Evolutionary conservation across 2,888 invertebrate genomes (phyloP), one percentile per base, ranked within the genome.

Genomic region (Clostera curtula): DNA sequence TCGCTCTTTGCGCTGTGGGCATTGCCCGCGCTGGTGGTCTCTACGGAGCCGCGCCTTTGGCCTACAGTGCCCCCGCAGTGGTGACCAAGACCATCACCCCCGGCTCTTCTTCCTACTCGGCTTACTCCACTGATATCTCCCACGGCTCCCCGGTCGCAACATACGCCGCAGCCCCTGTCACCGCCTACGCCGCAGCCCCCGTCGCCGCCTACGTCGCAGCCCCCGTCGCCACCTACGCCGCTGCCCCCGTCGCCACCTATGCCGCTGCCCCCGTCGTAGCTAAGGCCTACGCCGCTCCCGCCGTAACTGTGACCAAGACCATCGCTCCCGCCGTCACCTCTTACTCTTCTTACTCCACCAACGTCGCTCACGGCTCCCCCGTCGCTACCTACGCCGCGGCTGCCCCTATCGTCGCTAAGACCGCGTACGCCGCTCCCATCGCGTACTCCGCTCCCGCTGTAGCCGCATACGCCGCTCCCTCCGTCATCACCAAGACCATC

Each of bases 1-100:
- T 87, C 40, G 72, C 89, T 49, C 85, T 85, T 55, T 85, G 88
- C 62, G 73, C 84, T 47, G 67, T 89, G 74, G 87, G 88, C 45
- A 71, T 84, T 24, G 87, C 82, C 62, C 85, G 72, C 55, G 88
- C 87, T 43, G 85, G 90, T 41, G 64, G 84, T 38, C 62, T 88
- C 31, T 58, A 68, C 28, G 79, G 72, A 31, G 75, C 73, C 23
- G 82, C 75, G 37, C 80, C 79, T 10, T 54, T 80, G 46, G 75
- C 75, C 45, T 87, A 73, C 71, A 85, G 69, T 65, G 73, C 53
- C n/a, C 73, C 74, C 24, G 71, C 72, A 12, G 48, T 59, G 10
- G 59, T 59, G 40, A 64, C 71, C 34, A 66, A 68, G 53, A 70
- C 75, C 37, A 62, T 73, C 49, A 59, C 69, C 22, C 73, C 82